Conservation (phyloP, 2,888 invertebrate species). For the Kuschelorhynchus macadamiae region DNA sequence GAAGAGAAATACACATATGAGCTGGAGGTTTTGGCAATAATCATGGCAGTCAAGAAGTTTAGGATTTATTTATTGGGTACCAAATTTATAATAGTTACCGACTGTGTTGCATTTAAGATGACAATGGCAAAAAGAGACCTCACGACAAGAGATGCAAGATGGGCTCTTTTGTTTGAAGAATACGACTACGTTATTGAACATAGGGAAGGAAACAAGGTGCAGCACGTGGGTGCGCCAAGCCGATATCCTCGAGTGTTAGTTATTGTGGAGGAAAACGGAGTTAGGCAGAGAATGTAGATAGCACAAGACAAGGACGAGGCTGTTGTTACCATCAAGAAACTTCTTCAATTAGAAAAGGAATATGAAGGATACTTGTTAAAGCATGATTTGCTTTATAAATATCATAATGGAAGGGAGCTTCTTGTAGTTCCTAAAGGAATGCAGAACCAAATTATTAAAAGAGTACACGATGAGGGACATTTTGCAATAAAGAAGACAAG, state of each 20-base stretch:
- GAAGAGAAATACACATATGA: constrained; percentile 42
- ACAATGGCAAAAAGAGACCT: constrained; percentile 59
- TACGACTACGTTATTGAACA: constrained; percentile 58
- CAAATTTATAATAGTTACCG: constrained; percentile 42
- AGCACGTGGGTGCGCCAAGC: constrained; percentile 57
- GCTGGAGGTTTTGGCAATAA: constrained; percentile 48
- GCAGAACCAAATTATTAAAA: constrained; percentile 61
- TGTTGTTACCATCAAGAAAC: constrained; percentile 49
- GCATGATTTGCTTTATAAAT: constrained; percentile 54
- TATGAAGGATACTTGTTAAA: constrained; percentile 38
- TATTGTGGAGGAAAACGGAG: constrained; percentile 49
- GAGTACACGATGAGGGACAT: constrained; percentile 61
- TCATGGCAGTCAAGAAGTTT: constrained; percentile 61
- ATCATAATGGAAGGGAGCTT: constrained; percentile 45
- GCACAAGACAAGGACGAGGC: constrained; percentile 52
- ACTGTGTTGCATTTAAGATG: constrained; percentile 46
- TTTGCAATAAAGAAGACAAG: constrained; percentile 56
- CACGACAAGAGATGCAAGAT: constrained; percentile 58
- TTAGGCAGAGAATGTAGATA: constrained; percentile 17
- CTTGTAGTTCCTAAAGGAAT: constrained; percentile 60
- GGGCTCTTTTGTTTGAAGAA: constrained; percentile 58
- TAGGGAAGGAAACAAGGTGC: constrained; percentile 55
- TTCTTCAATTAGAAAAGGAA: constrained; percentile 34
- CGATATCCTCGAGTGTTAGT: constrained; percentile 47
- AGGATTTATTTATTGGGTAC: constrained; percentile 52